Percentiles rank a stretch among this genome's conserved stretches.
Conservation (phyloP, 2,888 invertebrate species). For the Callinectes sapidus region DNA sequence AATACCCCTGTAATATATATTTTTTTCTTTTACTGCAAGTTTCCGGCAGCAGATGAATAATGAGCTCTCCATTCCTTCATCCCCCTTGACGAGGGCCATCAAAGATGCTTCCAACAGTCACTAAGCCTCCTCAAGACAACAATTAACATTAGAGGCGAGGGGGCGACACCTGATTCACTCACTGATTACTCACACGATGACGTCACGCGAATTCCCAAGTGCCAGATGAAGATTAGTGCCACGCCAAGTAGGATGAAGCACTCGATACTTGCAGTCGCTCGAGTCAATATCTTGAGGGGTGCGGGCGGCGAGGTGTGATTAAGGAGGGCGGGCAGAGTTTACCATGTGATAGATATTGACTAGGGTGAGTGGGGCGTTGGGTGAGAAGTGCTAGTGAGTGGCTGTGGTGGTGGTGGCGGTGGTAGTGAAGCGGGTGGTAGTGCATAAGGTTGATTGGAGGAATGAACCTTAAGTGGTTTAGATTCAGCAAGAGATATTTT, state of each 20-base stretch:
- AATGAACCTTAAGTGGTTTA: neutral
- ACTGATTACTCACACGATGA: neutral
- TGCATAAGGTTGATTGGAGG: neutral
- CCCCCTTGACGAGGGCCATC: neutral
- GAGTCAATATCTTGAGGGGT: neutral
- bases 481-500: neutral
- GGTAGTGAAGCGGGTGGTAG: neutral
- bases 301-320: neutral
- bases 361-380: neutral
- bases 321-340: neutral
- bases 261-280: conserved; percentile 12
- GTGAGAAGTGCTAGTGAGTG: neutral
- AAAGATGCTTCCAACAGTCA: neutral
- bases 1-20: neutral
- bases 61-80: neutral
- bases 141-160: neutral
- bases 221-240: neutral
- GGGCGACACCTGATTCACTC: neutral
- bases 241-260: neutral
- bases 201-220: neutral
- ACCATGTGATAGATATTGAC: neutral
- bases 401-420: neutral
- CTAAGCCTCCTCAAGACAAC: conserved; percentile 5
- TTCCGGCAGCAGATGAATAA: neutral
- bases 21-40: neutral